Evolutionary conservation across 2,113 vertebrate genomes (phyloP).

Genomic region (Alectura lathami): DNA sequence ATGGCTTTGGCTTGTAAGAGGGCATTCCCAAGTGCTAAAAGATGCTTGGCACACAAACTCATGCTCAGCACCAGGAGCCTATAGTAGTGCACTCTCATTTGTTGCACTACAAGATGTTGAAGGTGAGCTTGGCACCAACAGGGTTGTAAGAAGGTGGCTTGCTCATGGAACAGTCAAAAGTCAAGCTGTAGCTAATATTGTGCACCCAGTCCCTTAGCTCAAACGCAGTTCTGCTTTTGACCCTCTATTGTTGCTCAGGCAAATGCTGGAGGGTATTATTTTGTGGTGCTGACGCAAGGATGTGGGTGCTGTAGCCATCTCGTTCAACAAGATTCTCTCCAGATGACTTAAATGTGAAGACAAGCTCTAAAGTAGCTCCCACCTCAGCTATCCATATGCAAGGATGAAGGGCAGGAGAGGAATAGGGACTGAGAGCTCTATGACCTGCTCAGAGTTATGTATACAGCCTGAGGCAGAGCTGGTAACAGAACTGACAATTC

Average conservation of each 20-base stretch:
- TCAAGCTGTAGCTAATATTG: background rate
- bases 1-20: background rate
- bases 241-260: background rate
- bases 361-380: background rate
- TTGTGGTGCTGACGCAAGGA: background rate
- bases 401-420: background rate
- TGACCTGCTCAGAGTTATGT: background rate
- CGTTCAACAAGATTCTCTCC: background rate
- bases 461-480: fast-evolving
- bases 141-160: background rate
- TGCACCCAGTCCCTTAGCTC: background rate
- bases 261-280: background rate
- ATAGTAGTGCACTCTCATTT: background rate
- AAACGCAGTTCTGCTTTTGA: background rate
- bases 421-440: background rate
- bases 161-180: background rate
- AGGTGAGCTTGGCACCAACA: background rate
- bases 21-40: background rate
- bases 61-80: background rate
- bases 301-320: background rate
- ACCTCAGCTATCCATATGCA: background rate
- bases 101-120: background rate
- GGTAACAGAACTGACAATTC: background rate
- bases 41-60: background rate
- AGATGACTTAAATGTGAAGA: background rate